Conservation (phyloP, 1,140 invertebrate genomes). For the Trachymyrmex septentrionalis region DNA sequence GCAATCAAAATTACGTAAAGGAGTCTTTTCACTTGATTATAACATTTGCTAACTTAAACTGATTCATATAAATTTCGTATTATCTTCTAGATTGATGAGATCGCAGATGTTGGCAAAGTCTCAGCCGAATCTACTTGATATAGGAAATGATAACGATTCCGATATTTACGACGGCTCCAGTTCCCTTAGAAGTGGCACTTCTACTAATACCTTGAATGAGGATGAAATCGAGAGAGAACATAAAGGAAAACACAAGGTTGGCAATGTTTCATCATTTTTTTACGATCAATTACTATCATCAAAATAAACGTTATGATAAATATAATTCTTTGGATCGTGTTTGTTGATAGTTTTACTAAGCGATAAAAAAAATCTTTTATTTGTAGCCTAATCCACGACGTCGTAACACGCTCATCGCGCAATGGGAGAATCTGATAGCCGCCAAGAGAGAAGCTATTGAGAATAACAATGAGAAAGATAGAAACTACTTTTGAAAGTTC, state of each 20-base stretch:
- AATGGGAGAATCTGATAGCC: slow-evolving; percentile 87
- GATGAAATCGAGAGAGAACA: slow-evolving; percentile 80
- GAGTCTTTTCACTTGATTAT: background rate
- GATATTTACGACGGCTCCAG: slow-evolving; percentile 81
- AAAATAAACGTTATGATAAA: background rate
- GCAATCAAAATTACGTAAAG: background rate
- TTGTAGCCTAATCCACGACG: slow-evolving; percentile 82
- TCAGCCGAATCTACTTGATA: slow-evolving; percentile 85
- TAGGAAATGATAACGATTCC: slow-evolving; percentile 82
- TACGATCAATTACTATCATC: background rate
- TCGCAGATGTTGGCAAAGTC: slow-evolving; percentile 85
- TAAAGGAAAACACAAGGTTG: slow-evolving; percentile 79
- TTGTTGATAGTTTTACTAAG: background rate
- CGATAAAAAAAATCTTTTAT: background rate
- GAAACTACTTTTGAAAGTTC: slow-evolving; percentile 72
- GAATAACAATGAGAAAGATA: slow-evolving; percentile 79
- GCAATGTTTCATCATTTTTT: background rate
- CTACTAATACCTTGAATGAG: slow-evolving; percentile 80
- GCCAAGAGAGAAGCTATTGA: slow-evolving; percentile 82
- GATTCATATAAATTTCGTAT: slow-evolving; percentile 18
- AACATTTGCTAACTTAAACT: slow-evolving; percentile 24
- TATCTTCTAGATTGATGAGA: slow-evolving; percentile 82
- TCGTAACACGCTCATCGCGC: slow-evolving; percentile 86
- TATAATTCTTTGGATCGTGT: background rate
- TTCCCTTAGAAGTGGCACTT: slow-evolving; percentile 80